phyloP scores from a whole-genome alignment of 1,140 invertebrate genomes.

The Holcopasites calliopsidis region DNA sequence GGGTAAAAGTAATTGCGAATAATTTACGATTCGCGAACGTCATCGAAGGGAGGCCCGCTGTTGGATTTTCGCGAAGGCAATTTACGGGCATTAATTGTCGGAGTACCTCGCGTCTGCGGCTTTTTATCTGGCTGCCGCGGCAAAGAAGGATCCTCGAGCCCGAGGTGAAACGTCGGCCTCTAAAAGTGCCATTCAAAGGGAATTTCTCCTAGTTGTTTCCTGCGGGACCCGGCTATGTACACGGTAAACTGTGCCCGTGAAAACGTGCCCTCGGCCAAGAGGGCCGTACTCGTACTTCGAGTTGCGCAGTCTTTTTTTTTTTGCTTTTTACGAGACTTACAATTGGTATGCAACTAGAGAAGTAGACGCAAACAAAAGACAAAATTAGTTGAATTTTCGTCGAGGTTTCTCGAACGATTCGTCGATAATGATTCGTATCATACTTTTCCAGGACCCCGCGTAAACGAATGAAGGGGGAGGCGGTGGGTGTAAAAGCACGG shows the following conservation, averaged over 20 bases:
- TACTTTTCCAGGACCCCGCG: slow-evolving; percentile 24
- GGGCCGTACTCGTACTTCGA: neutral
- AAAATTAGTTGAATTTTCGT: too few species aligned
- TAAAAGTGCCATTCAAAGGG: slow-evolving; percentile 54
- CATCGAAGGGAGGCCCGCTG: neutral
- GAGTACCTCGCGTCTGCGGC: neutral
- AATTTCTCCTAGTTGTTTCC: slow-evolving; percentile 27
- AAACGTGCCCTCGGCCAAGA: slow-evolving; percentile 35
- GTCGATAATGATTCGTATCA: neutral
- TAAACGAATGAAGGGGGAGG: too few species aligned
- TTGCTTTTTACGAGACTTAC: neutral
- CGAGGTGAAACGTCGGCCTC: slow-evolving; percentile 26
- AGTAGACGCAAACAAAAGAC: too few species aligned
- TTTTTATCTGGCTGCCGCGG: slow-evolving; percentile 12
- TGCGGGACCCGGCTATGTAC: slow-evolving; percentile 39
- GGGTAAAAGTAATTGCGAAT: neutral
- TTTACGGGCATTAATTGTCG: slow-evolving; percentile 40
- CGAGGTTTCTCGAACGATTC: too few species aligned
- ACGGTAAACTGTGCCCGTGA: slow-evolving; percentile 43
- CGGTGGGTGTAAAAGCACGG: neutral
- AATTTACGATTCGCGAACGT: neutral
- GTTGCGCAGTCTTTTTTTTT: neutral
- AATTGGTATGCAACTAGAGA: neutral
- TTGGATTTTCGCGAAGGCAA: neutral
- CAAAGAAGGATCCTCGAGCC: slow-evolving; percentile 45